Evolutionary conservation across 2,797 vertebrate genomes (phyloP).

Genomic region (Sebastes cheni): DNA sequence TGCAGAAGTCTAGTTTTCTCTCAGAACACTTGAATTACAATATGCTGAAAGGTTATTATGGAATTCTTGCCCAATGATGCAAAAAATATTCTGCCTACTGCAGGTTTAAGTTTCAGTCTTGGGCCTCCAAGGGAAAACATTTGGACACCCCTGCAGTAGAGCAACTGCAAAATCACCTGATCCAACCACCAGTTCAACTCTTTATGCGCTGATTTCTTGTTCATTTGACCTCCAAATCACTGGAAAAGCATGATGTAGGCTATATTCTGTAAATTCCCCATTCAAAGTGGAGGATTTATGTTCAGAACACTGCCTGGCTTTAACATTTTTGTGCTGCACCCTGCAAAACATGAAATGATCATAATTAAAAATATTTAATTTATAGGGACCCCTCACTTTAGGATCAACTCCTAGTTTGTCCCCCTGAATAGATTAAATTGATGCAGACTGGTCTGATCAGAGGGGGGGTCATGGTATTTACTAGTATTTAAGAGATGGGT

Average conservation of each 20-base stretch:
- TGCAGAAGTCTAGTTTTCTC: too few species aligned
- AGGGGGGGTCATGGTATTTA: slow-evolving; percentile 25
- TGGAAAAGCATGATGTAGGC: neutral
- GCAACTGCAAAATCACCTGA: neutral
- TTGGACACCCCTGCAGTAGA: too few species aligned
- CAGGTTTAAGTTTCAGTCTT: too few species aligned
- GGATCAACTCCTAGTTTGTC: neutral
- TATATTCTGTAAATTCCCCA: neutral
- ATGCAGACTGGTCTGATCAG: slow-evolving; percentile 21
- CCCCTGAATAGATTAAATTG: neutral
- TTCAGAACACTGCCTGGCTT: neutral
- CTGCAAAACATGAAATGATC: neutral
- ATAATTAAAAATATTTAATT: neutral
- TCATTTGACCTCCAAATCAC: neutral
- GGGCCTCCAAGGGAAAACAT: too few species aligned
- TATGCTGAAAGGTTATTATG: too few species aligned
- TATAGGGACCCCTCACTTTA: neutral
- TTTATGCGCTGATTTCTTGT: neutral
- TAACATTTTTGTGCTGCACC: neutral
- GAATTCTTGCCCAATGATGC: too few species aligned
- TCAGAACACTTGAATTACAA: too few species aligned
- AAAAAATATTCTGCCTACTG: too few species aligned
- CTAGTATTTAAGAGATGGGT: slow-evolving; percentile 74
- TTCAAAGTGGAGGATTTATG: neutral
- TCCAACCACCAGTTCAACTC: neutral